These are phyloP conservation scores for Dicycla oo DNA, from an alignment of 2,888 invertebrate species.

Conservation along the genomic window DNA sequence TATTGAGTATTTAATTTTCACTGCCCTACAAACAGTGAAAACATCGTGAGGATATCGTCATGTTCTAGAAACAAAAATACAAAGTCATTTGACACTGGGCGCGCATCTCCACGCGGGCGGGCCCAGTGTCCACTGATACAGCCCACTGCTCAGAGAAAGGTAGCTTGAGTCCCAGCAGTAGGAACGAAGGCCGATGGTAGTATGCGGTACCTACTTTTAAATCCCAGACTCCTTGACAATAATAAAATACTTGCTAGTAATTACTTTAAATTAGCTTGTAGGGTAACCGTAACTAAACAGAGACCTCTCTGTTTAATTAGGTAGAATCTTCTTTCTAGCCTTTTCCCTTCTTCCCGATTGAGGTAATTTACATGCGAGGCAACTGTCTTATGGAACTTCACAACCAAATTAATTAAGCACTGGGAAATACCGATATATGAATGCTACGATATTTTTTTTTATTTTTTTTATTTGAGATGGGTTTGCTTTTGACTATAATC, in stretches of 20 bases:
- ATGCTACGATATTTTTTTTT: too few relatives aligned
- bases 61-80: background rate
- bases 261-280: background rate
- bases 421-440: background rate
- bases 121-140: too few relatives aligned
- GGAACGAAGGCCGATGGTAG: background rate
- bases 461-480: too few relatives aligned
- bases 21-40: background rate
- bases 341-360: too few relatives aligned
- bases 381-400: background rate
- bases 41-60: background rate
- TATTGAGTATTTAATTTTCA: background rate
- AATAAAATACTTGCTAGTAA: background rate
- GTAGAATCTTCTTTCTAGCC: background rate
- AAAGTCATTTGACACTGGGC: background rate
- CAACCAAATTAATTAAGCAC: background rate
- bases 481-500: too few relatives aligned
- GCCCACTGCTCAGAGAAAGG: background rate
- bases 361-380: background rate
- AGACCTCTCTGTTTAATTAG: background rate
- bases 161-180: background rate
- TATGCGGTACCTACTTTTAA: background rate
- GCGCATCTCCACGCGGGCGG: too few relatives aligned
- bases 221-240: background rate
- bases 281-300: background rate